These are phyloP conservation scores for Lethocerus indicus DNA, from an alignment of 1,140 invertebrate genomes.

Conservation along the genomic window DNA sequence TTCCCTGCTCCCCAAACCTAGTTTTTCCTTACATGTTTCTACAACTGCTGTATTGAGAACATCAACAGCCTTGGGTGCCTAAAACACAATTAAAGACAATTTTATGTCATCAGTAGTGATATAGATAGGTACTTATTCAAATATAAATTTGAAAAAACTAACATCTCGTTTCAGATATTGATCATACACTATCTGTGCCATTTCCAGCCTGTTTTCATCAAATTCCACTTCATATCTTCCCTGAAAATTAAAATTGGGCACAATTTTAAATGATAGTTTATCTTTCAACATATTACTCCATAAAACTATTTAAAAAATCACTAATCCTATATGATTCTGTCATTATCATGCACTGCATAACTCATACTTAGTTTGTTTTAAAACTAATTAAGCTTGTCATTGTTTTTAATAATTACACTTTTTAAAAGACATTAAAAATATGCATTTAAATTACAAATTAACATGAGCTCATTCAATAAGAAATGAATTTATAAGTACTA, in stretches of 20 bases:
- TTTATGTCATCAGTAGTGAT: not conserved
- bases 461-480: too few species aligned
- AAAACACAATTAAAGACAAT: constrained; percentile 18
- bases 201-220: constrained; percentile 65
- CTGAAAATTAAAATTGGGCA: constrained; percentile 26
- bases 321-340: too few species aligned
- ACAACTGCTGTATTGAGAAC: constrained; percentile 56
- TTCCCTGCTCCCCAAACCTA: constrained; percentile 56
- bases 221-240: constrained; percentile 85
- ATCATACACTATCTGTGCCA: constrained; percentile 63
- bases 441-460: too few species aligned
- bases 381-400: too few species aligned
- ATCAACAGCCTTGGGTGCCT: constrained; percentile 46
- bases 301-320: too few species aligned
- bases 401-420: too few species aligned
- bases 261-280: too few species aligned
- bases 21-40: constrained; percentile 44
- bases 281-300: too few species aligned
- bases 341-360: too few species aligned
- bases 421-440: too few species aligned
- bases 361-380: too few species aligned
- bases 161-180: constrained; percentile 45
- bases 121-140: not conserved
- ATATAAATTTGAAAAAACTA: constrained; percentile 17
- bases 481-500: too few species aligned